Evolutionary conservation across 2,888 invertebrate species (phyloP).

Genomic region (Stenodera caucasica): DNA sequence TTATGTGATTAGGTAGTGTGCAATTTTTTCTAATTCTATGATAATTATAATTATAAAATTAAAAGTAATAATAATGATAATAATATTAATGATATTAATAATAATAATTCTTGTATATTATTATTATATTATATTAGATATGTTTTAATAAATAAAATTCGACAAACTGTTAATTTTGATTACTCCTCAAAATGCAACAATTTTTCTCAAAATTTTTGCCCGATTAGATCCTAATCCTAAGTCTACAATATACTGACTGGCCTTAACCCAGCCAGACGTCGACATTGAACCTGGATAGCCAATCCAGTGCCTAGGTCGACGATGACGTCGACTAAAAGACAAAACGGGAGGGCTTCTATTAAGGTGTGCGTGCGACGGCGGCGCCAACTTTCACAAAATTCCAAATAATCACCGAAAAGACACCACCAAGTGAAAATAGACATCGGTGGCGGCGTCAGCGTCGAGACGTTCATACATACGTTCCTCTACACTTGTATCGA

Average conservation of each 20-base stretch:
- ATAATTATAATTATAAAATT: neutral
- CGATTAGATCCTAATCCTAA: constrained; percentile 29
- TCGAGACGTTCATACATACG: neutral
- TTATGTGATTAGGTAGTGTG: constrained; percentile 11
- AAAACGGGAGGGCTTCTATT: neutral
- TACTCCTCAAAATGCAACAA: neutral
- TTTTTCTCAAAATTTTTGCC: neutral
- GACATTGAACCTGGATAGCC: constrained; percentile 49
- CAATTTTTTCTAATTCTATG: constrained; percentile 11
- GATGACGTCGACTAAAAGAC: constrained; percentile 57
- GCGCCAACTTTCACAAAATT: constrained; percentile 38
- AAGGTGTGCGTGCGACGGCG: constrained; percentile 51
- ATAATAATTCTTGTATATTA: neutral
- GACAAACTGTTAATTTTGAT: neutral
- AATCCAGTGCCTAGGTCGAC: constrained; percentile 60
- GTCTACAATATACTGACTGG: constrained; percentile 46
- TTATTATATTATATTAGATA: neutral
- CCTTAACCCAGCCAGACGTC: constrained; percentile 53
- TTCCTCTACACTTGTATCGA: too few species aligned
- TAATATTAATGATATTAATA: too few species aligned
- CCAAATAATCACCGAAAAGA: constrained; percentile 27
- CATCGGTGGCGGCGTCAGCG: neutral
- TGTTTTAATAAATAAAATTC: neutral
- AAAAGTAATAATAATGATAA: too few species aligned
- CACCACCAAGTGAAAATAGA: constrained; percentile 25